These are phyloP conservation scores for Odocoileus virginianus DNA, from an alignment of 2,113 vertebrate species.

Conservation along the genomic window DNA sequence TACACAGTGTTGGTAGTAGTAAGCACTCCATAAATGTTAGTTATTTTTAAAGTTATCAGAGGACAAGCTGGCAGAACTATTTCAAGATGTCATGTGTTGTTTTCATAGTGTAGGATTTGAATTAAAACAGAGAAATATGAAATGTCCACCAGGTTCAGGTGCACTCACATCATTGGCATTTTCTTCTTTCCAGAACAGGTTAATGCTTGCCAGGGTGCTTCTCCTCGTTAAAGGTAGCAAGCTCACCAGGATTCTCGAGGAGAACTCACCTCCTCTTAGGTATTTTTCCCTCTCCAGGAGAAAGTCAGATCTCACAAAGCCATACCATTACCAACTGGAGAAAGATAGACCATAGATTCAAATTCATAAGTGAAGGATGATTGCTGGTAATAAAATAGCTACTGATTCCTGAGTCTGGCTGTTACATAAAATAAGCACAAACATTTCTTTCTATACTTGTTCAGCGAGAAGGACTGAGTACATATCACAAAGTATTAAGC, in stretches of 20 bases:
- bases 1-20: neutral
- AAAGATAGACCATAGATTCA: neutral
- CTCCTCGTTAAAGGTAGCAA: neutral
- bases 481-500: neutral
- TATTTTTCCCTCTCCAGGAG: neutral
- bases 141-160: neutral
- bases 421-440: neutral
- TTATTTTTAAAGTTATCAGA: conserved; percentile 29
- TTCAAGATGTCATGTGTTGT: conserved; percentile 27
- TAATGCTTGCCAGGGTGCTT: neutral
- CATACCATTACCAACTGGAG: neutral
- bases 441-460: neutral
- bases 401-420: neutral
- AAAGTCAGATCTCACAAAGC: neutral
- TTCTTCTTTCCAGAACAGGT: neutral
- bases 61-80: conserved; percentile 18
- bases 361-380: neutral
- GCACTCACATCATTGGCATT: neutral
- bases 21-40: conserved; percentile 47
- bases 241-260: neutral
- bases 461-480: neutral
- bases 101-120: conserved; percentile 34
- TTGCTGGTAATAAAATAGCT: neutral
- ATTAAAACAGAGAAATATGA: conserved; percentile 12
- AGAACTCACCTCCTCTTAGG: neutral